Conservation (phyloP, 2,888 invertebrate species). For the Serripes groenlandicus region DNA sequence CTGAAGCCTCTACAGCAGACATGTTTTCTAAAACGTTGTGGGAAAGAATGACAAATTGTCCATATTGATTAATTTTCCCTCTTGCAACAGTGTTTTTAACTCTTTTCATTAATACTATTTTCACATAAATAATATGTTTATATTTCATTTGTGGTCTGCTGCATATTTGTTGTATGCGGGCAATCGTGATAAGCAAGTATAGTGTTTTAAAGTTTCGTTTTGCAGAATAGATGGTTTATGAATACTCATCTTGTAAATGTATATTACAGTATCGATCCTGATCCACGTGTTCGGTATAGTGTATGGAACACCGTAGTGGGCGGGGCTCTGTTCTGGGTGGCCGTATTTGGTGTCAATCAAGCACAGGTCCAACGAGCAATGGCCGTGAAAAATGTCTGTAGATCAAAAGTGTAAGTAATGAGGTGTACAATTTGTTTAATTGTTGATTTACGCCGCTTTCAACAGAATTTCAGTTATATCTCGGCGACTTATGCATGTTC, state of each 20-base stretch:
- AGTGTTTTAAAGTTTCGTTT: too few relatives aligned
- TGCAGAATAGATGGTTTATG: too few relatives aligned
- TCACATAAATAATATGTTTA: too few relatives aligned
- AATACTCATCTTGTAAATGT: background rate
- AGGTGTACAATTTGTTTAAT: too few relatives aligned
- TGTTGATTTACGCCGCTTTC: too few relatives aligned
- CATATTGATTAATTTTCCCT: background rate
- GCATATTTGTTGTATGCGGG: too few relatives aligned
- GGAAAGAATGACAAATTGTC: background rate
- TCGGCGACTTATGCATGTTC: too few relatives aligned
- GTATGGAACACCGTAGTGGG: slow-evolving; percentile 59
- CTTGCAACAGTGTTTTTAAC: background rate
- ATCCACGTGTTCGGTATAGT: slow-evolving; percentile 56
- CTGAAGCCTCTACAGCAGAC: background rate
- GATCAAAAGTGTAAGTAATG: slow-evolving; percentile 52
- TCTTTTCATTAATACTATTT: too few relatives aligned
- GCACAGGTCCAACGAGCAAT: slow-evolving; percentile 62
- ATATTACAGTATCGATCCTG: slow-evolving; percentile 48
- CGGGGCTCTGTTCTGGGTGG: slow-evolving; percentile 26
- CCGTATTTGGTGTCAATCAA: slow-evolving; percentile 56
- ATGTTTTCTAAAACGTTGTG: background rate
- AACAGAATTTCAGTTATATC: too few relatives aligned
- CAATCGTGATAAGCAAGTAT: too few relatives aligned
- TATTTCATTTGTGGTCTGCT: too few relatives aligned
- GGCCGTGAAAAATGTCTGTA: slow-evolving; percentile 32